Conservation (phyloP, 2,113 vertebrate genomes). For the Athene noctua region DNA sequence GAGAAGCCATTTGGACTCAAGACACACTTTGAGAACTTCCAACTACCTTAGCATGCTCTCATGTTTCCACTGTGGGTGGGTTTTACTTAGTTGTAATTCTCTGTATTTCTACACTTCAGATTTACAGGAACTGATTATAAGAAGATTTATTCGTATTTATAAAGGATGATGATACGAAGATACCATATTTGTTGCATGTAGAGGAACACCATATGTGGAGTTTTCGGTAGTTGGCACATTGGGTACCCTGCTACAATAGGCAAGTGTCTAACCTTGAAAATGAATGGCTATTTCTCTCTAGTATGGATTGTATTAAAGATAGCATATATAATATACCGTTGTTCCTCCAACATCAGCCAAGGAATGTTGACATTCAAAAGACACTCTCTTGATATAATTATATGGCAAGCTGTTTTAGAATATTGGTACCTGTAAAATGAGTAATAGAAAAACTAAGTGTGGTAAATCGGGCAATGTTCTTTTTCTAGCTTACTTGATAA, state of each 20-base stretch:
- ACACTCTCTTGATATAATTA: background rate
- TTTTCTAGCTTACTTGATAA: background rate
- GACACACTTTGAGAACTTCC: background rate
- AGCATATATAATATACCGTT: background rate
- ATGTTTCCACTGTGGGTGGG: background rate
- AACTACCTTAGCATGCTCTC: background rate
- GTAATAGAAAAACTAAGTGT: background rate
- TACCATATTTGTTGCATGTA: background rate
- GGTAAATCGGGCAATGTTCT: background rate
- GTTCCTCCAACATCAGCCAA: background rate
- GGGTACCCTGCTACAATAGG: background rate
- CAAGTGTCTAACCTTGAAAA: background rate
- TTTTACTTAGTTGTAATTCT: background rate
- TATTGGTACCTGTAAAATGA: background rate
- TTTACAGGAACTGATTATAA: background rate
- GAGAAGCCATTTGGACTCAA: background rate
- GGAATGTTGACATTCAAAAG: background rate
- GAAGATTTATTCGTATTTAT: background rate
- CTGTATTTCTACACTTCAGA: background rate
- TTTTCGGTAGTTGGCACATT: background rate
- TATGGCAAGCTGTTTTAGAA: background rate
- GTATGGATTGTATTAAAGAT: background rate
- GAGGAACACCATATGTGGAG: background rate
- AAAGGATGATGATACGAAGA: background rate
- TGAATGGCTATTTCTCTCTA: background rate